phyloP scores from a whole-genome alignment of 2,797 vertebrate species.

The Lacerta viridis region DNA sequence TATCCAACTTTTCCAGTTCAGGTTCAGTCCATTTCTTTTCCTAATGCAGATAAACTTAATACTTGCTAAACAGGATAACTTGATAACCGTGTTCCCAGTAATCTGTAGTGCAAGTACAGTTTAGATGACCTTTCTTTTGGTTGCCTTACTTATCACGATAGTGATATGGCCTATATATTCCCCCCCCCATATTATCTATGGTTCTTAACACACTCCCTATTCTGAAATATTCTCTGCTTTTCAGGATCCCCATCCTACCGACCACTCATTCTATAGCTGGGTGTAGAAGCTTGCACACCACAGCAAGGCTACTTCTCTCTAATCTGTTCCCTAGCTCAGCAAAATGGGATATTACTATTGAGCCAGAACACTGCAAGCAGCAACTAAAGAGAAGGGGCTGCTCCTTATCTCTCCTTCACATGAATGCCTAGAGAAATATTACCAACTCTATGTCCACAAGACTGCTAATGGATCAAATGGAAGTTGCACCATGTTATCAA shows the following conservation, averaged over 20 bases:
- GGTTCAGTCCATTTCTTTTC: background rate
- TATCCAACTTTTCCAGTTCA: background rate
- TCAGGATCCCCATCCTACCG: background rate
- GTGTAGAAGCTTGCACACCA: background rate
- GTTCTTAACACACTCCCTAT: background rate
- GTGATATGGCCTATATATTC: too few species aligned
- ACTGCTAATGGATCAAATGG: too few species aligned
- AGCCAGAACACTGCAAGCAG: too few species aligned
- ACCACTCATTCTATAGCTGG: too few species aligned
- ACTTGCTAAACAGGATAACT: background rate
- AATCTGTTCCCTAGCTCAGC: too few species aligned
- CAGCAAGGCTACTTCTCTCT: background rate
- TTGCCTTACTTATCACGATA: background rate
- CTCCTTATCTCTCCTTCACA: too few species aligned
- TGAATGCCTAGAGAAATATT: too few species aligned
- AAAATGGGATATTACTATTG: too few species aligned
- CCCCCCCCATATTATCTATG: background rate
- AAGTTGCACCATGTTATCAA: too few species aligned
- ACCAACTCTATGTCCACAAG: too few species aligned
- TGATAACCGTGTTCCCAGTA: background rate
- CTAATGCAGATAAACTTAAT: background rate
- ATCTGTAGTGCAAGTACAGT: background rate
- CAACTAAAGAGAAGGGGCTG: too few species aligned
- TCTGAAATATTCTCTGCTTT: background rate
- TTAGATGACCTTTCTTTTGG: background rate